phyloP scores from a whole-genome alignment of 2,113 vertebrate genomes.

The Nanorana parkeri region DNA sequence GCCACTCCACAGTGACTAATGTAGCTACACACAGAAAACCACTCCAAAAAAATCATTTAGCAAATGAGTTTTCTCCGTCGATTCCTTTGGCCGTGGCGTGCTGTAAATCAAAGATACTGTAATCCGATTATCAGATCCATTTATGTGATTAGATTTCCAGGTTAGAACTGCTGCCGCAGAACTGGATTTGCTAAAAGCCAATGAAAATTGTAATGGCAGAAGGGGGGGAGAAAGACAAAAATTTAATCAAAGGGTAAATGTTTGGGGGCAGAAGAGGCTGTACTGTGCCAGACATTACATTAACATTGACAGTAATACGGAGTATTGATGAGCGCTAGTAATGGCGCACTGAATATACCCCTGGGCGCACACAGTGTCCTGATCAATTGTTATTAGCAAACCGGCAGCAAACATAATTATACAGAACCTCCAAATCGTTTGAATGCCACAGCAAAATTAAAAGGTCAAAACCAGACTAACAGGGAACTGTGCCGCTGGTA shows the following conservation, averaged over 20 bases:
- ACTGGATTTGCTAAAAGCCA: conserved; percentile 48
- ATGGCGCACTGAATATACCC: neutral
- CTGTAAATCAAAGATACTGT: conserved; percentile 21
- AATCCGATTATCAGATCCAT: conserved; percentile 50
- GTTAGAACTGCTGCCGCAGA: conserved; percentile 15
- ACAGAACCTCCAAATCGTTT: neutral
- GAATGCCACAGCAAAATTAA: neutral
- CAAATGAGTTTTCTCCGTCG: conserved; percentile 18
- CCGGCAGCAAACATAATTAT: neutral
- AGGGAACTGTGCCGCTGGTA: no score
- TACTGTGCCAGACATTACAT: neutral
- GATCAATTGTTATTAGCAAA: neutral
- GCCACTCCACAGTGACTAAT: neutral
- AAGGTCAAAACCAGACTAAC: no score
- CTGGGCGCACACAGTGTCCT: neutral
- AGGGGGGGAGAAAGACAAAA: neutral
- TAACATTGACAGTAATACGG: conserved; percentile 7
- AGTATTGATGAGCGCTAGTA: neutral
- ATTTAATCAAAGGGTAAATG: conserved; percentile 1
- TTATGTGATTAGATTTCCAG: conserved; percentile 47
- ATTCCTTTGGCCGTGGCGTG: neutral
- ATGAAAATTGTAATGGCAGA: neutral
- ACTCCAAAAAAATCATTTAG: conserved; percentile 13
- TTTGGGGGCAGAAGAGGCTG: neutral
- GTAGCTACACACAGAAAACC: neutral